Base-by-base conservation (phyloP, 2,888 invertebrate genomes). In the Oithona nana region DNA sequence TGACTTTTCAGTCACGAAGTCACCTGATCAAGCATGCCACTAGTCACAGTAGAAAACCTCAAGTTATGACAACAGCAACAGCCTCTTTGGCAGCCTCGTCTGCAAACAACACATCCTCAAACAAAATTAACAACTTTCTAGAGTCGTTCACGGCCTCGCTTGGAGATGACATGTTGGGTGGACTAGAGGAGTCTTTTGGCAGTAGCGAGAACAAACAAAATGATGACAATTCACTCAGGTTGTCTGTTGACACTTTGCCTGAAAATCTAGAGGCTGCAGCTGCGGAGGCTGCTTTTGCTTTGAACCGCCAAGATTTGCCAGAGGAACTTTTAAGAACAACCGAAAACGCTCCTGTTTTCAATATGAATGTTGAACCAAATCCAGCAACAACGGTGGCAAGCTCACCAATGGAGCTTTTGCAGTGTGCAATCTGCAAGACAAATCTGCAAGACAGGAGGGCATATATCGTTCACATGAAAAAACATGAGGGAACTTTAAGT, bases 101-200 rank as follows among this genome's bases (percentile, higher is more conserved):
- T n/a, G n/a, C n/a, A n/a, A n/a, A n/a, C n/a, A n/a, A n/a, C n/a
- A n/a, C n/a, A n/a, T 62, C 54, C 28, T 39, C 39, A 22, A 56
- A 39, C 6, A 62, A 62, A 39, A 62, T 62, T 6, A 55, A 62
- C 56, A 62, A 39, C 11, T 62, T 62, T 54, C 28, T 62, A 28
- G 62, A 62, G 24, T 62, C 62, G 29, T 62, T 62, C 30, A 55
- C 56, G 24, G 62, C 62, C 3, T 62, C 62, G 22, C 39, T 62
- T 11, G 62, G 31, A 39, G 31, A 62, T 31, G 62, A 62, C 26
- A 54, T 55, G 54, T 28, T 54, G 24, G 54, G 29, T 28, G 22
- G 22, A 16, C 24, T 29, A 16, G 28, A 29, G 8, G 62, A 62
- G 6, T 57, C 26, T 26, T 58, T 29, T 20, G 62, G 50, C 16